Percentiles rank a stretch among this genome's conserved stretches.
Conservation (phyloP, 2,797 vertebrate species). For the Centropyge bicolor region DNA sequence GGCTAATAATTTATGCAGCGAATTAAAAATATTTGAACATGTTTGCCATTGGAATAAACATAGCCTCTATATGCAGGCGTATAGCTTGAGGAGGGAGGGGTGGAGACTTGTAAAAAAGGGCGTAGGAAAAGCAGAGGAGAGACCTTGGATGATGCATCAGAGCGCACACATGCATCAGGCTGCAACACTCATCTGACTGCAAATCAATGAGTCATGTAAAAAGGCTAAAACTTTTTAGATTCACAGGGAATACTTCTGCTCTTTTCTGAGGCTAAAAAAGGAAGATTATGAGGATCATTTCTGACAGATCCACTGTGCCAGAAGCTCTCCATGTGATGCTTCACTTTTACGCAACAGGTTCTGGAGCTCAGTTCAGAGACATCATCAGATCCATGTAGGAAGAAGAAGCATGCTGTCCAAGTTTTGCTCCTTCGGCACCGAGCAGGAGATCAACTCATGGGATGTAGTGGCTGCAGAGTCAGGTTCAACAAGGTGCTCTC, state of each 20-base stretch:
- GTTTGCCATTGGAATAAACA: slow-evolving; percentile 11
- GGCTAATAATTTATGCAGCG: neutral
- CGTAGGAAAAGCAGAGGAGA: slow-evolving; percentile 54
- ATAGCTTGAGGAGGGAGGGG: slow-evolving; percentile 68
- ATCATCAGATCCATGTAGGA: slow-evolving; percentile 54
- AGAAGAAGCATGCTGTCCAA: slow-evolving; percentile 78
- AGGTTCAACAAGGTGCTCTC: slow-evolving; percentile 83
- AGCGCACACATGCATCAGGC: slow-evolving; percentile 53
- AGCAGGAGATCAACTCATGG: slow-evolving; percentile 88
- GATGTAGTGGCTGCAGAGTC: slow-evolving; percentile 89
- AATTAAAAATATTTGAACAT: slow-evolving; percentile 4
- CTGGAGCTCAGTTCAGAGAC: slow-evolving; percentile 15
- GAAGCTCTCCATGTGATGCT: slow-evolving; percentile 37
- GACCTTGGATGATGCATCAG: slow-evolving; percentile 65
- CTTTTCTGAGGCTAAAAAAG: neutral
- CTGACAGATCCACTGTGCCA: slow-evolving; percentile 19
- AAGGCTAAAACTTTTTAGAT: slow-evolving; percentile 6
- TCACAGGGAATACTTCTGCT: neutral
- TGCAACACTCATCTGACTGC: slow-evolving; percentile 25
- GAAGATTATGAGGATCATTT: slow-evolving; percentile 43
- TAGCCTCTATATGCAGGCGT: slow-evolving; percentile 17
- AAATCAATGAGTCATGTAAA: slow-evolving; percentile 10
- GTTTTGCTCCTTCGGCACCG: slow-evolving; percentile 64
- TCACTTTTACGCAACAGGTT: slow-evolving; percentile 74
- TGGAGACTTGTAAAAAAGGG: slow-evolving; percentile 74